Conservation (phyloP, 92 coral and sea anemone species). For the Chrysogorgia sp. region DNA sequence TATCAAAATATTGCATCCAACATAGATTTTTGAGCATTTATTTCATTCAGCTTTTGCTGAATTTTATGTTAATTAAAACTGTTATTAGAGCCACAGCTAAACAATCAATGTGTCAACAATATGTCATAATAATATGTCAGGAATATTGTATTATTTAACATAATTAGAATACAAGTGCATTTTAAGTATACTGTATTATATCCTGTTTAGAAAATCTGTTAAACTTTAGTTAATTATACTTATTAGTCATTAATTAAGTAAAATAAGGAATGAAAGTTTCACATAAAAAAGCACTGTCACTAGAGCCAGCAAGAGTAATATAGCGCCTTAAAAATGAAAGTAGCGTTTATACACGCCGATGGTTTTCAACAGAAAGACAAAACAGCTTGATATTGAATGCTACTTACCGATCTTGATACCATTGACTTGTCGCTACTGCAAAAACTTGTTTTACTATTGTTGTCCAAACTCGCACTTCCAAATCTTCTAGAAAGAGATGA, state of each 20-base stretch:
- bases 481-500: not conserved
- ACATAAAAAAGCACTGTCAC: too few species aligned
- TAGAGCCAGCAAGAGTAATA: too few species aligned
- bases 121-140: too few species aligned
- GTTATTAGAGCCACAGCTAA: too few species aligned
- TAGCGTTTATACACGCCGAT: not conserved
- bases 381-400: not conserved
- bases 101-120: too few species aligned
- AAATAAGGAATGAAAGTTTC: too few species aligned
- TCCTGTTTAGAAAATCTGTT: not conserved
- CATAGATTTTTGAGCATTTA: too few species aligned
- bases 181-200: too few species aligned
- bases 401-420: slow-evolving; percentile 30
- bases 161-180: not conserved
- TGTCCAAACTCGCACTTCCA: slow-evolving; percentile 10
- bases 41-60: too few species aligned
- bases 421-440: slow-evolving; percentile 6
- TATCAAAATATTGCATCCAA: too few species aligned
- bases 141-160: not conserved
- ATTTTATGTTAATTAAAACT: too few species aligned
- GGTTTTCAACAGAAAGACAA: not conserved
- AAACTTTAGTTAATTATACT: not conserved
- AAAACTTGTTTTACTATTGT: not conserved
- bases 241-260: not conserved
- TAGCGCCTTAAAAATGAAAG: not conserved